Conservation (phyloP, 1,140 invertebrate genomes). For the Heliconius himera region DNA sequence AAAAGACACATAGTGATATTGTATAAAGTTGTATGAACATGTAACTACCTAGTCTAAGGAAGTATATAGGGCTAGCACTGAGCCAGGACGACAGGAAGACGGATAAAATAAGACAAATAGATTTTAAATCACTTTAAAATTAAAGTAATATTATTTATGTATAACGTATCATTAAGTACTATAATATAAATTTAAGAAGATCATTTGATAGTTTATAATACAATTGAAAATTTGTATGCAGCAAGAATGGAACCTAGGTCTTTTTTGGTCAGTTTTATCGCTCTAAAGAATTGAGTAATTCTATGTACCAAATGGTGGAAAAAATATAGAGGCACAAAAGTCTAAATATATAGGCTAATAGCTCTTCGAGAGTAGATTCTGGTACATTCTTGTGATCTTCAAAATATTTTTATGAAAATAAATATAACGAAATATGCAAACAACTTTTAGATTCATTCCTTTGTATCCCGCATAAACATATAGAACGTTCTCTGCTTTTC, state of each 20-base stretch:
- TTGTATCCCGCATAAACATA: no score
- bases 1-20: slow-evolving; percentile 74
- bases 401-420: no score
- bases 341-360: no score
- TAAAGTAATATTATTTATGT: neutral
- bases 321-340: no score
- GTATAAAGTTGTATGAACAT: slow-evolving; percentile 57
- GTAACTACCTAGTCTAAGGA: neutral
- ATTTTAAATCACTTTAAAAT: neutral
- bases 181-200: neutral
- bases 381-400: no score
- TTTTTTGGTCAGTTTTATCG: no score
- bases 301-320: no score
- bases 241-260: neutral
- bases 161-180: neutral
- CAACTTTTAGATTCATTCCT: no score
- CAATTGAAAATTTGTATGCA: neutral
- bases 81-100: slow-evolving; percentile 58
- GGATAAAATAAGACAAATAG: neutral
- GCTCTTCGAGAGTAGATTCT: no score
- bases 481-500: no score
- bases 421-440: no score
- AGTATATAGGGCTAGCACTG: slow-evolving; percentile 54
- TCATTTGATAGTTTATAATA: neutral
- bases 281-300: no score